Evolutionary conservation across 2,797 vertebrate genomes (phyloP), one percentile per base, ranked within the genome.

Genomic region (Pampus argenteus): DNA sequence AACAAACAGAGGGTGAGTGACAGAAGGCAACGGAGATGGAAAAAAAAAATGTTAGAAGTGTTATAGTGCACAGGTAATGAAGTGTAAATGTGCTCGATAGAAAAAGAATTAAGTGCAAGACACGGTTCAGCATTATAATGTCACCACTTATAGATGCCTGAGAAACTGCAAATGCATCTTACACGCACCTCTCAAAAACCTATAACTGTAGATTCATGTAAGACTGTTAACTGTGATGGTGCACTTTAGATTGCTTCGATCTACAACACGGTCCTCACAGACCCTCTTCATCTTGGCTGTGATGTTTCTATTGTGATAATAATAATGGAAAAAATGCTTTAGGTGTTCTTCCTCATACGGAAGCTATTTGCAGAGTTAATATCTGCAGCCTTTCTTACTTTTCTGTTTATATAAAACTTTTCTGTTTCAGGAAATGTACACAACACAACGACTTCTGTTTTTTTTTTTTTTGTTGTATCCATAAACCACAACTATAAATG

Each of bases 1-100:
- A 58, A 52, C 68, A 83, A 68, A 75, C 44, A 66, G 11, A 54
- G 48, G 60, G 51, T 28, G 48, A 56, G 55, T 38, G 68, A 52
- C 57, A 68, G 42, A 70, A 28, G 42, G 45, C 2, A n/a, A 25
- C 26, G 18, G 56, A 44, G 18, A 9, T 9, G 14, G n/a, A 6
- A 25, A 25, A 44, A 42, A 26, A 25, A 25, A 44, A 42, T 23
- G 62, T 50, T 66, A 5, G 13, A 29, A 52, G 10, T 13, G 23
- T 11, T 50, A 23, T 4, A 55, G 22, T 66, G n/a, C 17, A 29
- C 18, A 48, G 29, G 23, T 45, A 49, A 71, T 25, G 28, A 50
- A 3, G 31, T 34, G 31, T 9, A 15, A 67, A 67, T 34, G 38
- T 38, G 17, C 14, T 57, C 5, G 14, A 22, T 0, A 29, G n/a